Base-by-base conservation (phyloP, 2,797 vertebrate species). In the Neostethus bicornis region DNA sequence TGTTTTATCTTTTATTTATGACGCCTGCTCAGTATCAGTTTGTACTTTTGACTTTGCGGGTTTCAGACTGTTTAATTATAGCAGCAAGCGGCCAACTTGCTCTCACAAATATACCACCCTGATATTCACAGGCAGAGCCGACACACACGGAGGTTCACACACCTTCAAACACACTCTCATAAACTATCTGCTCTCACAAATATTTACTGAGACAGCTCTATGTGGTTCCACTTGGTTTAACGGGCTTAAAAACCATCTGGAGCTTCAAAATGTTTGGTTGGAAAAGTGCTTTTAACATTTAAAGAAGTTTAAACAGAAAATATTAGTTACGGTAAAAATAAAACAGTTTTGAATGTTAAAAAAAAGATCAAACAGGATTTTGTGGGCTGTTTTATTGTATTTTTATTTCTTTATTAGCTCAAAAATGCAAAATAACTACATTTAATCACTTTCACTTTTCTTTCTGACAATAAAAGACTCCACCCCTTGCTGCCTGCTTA, bases 1-100 rank as follows among this genome's bases (percentile, higher is more conserved):
- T 72, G 58, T 60, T 50, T 63, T 57, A 55, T 64, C 60, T 77
- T 83, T 55, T 47, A 58, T 78, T 81, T 66, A 85, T 81, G 67
- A 73, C 43, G 68, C 64, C 75, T 76, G 74, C 66, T 77, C 52
- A 61, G 70, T 44, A 69, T 73, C 72, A 65, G 48, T 28, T 43
- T 61, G 61, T 32, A 49, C 63, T 61, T 52, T 62, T 41, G 56
- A 52, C 58, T 74, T 54, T 57, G 24, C 26, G 28, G 44, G 32
- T 43, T 45, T 23, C 4, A 26, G 60, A 60, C 9, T 7, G 5
- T 46, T 61, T 80, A 71, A 76, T 71, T 70, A 80, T 65, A 83
- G 70, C 28, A 60, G 61, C 43, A 21, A 63, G 32, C 46, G 51
- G 49, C 67, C 63, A 80, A 62, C 28, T n/a, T 37, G 62, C 77